Conservation (phyloP, 1,140 invertebrate species). For the Eueides isabella region DNA sequence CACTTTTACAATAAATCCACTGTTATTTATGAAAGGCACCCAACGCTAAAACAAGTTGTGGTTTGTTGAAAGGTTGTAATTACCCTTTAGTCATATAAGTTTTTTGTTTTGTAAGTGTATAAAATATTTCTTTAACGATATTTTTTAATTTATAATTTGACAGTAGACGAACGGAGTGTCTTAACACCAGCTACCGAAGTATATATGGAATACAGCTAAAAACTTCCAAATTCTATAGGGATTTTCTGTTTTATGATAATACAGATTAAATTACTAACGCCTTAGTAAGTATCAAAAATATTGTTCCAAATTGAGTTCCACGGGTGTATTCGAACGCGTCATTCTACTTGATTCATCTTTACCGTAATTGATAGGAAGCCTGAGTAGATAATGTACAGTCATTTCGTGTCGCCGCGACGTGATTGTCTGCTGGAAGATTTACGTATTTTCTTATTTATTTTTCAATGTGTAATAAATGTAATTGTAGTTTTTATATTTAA, state of each 20-base stretch:
- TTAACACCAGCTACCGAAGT: too few relatives aligned
- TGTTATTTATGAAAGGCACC: background rate
- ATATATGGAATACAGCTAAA: too few relatives aligned
- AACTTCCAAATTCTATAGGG: too few relatives aligned
- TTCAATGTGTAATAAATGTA: background rate
- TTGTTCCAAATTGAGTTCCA: background rate
- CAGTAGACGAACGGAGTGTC: too few relatives aligned
- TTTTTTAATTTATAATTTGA: too few relatives aligned
- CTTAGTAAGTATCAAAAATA: background rate
- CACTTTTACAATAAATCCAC: background rate
- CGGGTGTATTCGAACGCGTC: background rate
- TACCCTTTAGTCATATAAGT: background rate
- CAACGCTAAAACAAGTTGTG: background rate
- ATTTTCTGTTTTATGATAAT: too few relatives aligned
- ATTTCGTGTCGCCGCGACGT: conserved; percentile 13
- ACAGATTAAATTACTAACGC: too few relatives aligned
- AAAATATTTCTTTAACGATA: too few relatives aligned
- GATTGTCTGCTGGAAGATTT: background rate
- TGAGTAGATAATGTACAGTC: conserved; percentile 8
- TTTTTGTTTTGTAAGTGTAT: too few relatives aligned
- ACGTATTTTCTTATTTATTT: background rate
- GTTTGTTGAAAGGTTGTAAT: too few relatives aligned
- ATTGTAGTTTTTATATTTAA: background rate
- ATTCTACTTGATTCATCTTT: conserved; percentile 12
- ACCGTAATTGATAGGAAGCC: conserved; percentile 15